These are phyloP conservation scores for Glossosoma conforme DNA, from an alignment of 1,140 invertebrate genomes.

Conservation along the genomic window DNA sequence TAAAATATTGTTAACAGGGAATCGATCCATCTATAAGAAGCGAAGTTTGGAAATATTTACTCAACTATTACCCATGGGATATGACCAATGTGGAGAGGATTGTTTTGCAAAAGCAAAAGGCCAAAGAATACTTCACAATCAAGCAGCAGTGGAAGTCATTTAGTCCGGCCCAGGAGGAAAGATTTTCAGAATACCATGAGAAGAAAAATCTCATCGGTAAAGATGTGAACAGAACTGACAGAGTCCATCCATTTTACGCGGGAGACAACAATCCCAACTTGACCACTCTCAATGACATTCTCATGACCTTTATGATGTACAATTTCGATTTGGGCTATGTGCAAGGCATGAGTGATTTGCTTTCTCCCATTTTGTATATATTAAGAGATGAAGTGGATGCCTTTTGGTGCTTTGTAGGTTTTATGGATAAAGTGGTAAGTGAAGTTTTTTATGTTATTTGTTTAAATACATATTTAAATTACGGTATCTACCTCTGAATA, in stretches of 20 bases:
- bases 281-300: slow-evolving; percentile 77
- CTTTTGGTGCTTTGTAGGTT: slow-evolving; percentile 99
- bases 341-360: slow-evolving; percentile 95
- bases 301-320: slow-evolving; percentile 99
- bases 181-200: slow-evolving; percentile 86
- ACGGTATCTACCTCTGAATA: too few species aligned
- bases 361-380: slow-evolving; percentile 88
- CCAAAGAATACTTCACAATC: slow-evolving; percentile 90
- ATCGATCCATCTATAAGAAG: slow-evolving; percentile 63
- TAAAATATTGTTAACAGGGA: slow-evolving; percentile 42
- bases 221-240: slow-evolving; percentile 94
- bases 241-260: slow-evolving; percentile 84
- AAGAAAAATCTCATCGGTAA: slow-evolving; percentile 95
- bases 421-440: slow-evolving; percentile 92
- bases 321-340: slow-evolving; percentile 98
- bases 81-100: slow-evolving; percentile 68
- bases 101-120: slow-evolving; percentile 64
- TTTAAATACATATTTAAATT: slow-evolving; percentile 2
- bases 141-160: slow-evolving; percentile 96
- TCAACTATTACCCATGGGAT: slow-evolving; percentile 86
- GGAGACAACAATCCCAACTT: slow-evolving; percentile 91
- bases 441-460: slow-evolving; percentile 21
- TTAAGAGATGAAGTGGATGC: slow-evolving; percentile 91
- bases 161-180: slow-evolving; percentile 76
- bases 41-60: slow-evolving; percentile 93